phyloP scores from a whole-genome alignment of 2,797 vertebrate species.

The Pseudomugil gertrudae region DNA sequence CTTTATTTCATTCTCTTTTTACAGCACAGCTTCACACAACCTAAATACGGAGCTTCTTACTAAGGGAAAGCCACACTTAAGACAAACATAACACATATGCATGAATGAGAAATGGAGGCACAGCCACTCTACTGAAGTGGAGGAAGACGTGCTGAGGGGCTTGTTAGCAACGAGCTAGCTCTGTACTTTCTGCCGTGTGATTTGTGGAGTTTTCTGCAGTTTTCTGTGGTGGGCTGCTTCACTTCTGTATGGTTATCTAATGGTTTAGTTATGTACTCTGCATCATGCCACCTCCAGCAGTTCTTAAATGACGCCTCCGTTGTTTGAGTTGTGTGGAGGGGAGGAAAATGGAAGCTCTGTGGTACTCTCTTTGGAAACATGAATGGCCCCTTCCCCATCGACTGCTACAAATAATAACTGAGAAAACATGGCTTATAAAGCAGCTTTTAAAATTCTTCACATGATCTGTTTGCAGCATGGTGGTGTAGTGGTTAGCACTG shows the following conservation, averaged over 20 bases:
- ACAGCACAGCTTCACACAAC: slow-evolving; percentile 23
- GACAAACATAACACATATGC: slow-evolving; percentile 45
- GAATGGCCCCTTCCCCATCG: slow-evolving; percentile 19
- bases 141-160: slow-evolving; percentile 32
- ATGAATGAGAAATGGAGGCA: slow-evolving; percentile 49
- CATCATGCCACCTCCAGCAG: slow-evolving; percentile 68
- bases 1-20: slow-evolving; percentile 27
- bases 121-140: slow-evolving; percentile 35
- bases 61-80: slow-evolving; percentile 40
- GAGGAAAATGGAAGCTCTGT: slow-evolving; percentile 49
- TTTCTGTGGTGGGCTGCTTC: slow-evolving; percentile 35
- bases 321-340: slow-evolving; percentile 56
- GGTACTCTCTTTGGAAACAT: slow-evolving; percentile 37
- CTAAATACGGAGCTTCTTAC: slow-evolving; percentile 44
- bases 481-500: too few relatives aligned
- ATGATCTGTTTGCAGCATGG: background rate
- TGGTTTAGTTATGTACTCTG: slow-evolving; percentile 59
- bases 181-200: slow-evolving; percentile 21
- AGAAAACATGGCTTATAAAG: slow-evolving; percentile 20
- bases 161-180: slow-evolving; percentile 39
- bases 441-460: background rate
- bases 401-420: slow-evolving; percentile 13
- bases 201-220: slow-evolving; percentile 25
- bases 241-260: slow-evolving; percentile 62
- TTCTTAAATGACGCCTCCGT: slow-evolving; percentile 67